A percentile compares a stretch with the other conserved stretches of the same genome.
Evolutionary conservation across 2,113 vertebrate species (phyloP).

Genomic region (Gnathonemus echidnorhynchus): DNA sequence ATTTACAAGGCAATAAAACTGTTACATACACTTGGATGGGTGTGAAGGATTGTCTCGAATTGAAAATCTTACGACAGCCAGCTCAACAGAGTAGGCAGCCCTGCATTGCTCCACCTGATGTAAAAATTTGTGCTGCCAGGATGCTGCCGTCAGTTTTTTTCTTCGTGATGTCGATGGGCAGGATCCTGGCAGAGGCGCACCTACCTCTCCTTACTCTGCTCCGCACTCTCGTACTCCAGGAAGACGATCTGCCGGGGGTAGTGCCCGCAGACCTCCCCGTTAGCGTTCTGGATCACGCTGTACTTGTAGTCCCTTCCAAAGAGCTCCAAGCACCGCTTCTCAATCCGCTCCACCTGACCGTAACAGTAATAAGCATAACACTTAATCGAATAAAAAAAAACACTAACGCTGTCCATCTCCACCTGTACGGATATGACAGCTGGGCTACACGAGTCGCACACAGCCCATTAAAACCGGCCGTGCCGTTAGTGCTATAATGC

Average conservation of each 20-base stretch:
- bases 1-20: background rate
- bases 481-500: background rate
- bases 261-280: slow-evolving; percentile 88
- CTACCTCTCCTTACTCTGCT: slow-evolving; percentile 77
- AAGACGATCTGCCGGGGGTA: slow-evolving; percentile 91
- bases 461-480: background rate
- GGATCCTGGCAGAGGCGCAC: slow-evolving; percentile 25
- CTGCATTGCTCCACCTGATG: background rate
- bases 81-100: background rate
- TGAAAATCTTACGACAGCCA: background rate
- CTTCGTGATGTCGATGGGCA: background rate
- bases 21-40: background rate
- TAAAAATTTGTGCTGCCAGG: background rate
- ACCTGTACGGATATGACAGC: background rate
- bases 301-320: slow-evolving; percentile 89
- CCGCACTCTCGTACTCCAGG: slow-evolving; percentile 80
- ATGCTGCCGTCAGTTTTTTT: background rate
- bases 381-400: background rate
- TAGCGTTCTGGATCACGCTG: slow-evolving; percentile 81
- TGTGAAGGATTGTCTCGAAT: background rate
- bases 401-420: background rate
- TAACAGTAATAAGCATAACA: background rate
- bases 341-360: slow-evolving; percentile 76
- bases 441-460: background rate
- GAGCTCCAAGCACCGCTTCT: slow-evolving; percentile 83